Base-by-base conservation (phyloP, 2,888 invertebrate genomes). In the Tetropium fuscum region DNA sequence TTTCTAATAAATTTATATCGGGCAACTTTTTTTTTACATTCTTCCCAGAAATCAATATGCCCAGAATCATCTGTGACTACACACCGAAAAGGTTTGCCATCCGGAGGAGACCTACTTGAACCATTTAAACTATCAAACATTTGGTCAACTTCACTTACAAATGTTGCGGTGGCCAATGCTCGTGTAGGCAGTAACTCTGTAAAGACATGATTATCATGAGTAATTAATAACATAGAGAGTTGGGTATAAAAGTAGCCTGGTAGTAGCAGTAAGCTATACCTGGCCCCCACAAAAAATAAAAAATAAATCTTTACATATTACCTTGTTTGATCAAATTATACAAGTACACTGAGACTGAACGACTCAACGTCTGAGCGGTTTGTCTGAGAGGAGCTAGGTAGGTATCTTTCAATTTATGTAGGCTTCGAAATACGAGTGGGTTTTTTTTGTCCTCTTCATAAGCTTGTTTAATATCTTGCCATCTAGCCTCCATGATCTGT, bases 61-160 rank as follows among this genome's bases (percentile, higher is more conserved):
- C 32, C 43, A 15, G 41, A 41, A 2, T 53, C 7, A n/a, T 25
- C 32, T n/a, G 32, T 53, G 8, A 53, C 43, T n/a, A 1, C 3
- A 43, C 53, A 43, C 19, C 19, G 11, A 13, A 32, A 43, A 4
- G 43, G 44, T 32, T 54, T 44, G 13, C 44, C 53, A 36, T 36
- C 36, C n/a, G 53, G 53, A 10, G 11, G 16, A 13, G n/a, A 10
- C 6, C 4, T 27, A 11, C 10, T 1, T 11, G 16, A 25, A 5
- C 15, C 60, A 44, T 60, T 60, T 1, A 38, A 19, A 32, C 55
- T 56, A 15, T 60, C 60, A 27, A 60, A 44, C 6, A 60, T 7
- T 10, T 60, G 25, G 18, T 60, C 49, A 0, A 56, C 38, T n/a
- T 60, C 43, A 10, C 25, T 20, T 1, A 41, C 34, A 51, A 60